Conservation (phyloP, 2,113 vertebrate genomes). For the Limnothrissa miodon region DNA sequence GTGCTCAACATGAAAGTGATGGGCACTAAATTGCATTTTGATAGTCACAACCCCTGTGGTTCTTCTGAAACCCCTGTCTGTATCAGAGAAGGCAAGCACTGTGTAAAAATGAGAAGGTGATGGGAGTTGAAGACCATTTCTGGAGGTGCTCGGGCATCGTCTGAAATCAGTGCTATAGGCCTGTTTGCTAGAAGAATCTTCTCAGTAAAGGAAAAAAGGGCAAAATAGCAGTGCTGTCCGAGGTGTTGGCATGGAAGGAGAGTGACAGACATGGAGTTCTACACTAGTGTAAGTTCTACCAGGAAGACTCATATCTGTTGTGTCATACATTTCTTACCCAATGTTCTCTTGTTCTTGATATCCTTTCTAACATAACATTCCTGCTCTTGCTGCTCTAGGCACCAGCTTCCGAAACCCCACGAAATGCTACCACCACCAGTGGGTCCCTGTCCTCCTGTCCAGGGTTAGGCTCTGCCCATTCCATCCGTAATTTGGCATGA, state of each 20-base stretch:
- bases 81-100: not conserved
- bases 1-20: slow-evolving; percentile 16
- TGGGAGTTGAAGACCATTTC: not conserved
- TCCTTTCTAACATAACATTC: too few species aligned
- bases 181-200: not conserved
- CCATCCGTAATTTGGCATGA: too few species aligned
- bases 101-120: slow-evolving; percentile 3
- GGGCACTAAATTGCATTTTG: slow-evolving; percentile 6
- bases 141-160: not conserved
- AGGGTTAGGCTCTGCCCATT: too few species aligned
- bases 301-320: too few species aligned
- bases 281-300: too few species aligned
- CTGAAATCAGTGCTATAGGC: not conserved
- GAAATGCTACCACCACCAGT: too few species aligned
- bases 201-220: not conserved
- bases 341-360: too few species aligned
- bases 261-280: not conserved
- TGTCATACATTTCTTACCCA: not conserved
- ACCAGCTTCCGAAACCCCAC: too few species aligned
- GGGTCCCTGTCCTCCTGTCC: too few species aligned
- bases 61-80: not conserved
- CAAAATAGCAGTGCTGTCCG: not conserved
- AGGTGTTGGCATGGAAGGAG: not conserved
- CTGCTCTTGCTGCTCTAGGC: too few species aligned
- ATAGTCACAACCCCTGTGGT: slow-evolving; percentile 2